Base-by-base conservation (phyloP, 1,140 invertebrate genomes). In the Aphelinus atriplicis region DNA sequence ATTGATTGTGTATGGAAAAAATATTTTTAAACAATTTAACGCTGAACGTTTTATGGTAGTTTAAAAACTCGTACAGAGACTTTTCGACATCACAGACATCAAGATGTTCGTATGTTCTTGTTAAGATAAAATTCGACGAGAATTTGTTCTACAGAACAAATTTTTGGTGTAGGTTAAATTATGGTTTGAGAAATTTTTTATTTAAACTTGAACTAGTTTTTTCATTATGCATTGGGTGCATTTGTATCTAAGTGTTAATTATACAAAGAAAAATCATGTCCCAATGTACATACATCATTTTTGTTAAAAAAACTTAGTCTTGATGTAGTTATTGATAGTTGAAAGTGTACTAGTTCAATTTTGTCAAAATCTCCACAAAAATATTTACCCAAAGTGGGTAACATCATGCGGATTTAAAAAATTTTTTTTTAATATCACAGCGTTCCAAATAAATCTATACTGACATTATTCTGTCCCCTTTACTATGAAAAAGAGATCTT, bases 21-120 rank as follows among this genome's bases (percentile, higher is more conserved):
- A 73, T 78, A 78, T 80, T 80, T 80, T 78, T 79, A 76, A 79
- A 80, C 68, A 71, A 76, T 73, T 80, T 77, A 76, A 75, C 62
- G 58, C 69, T 74, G 64, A 73, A 76, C 67, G 57, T 78, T 78
- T 77, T 70, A 64, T 71, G 45, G 9, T 77, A 78, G 62, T 65
- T 70, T 75, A 73, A 70, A 68, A 43, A 74, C 51, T 53, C 60
- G 46, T 70, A 65, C 69, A 72, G 64, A 71, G 42, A 62, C 43
- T 70, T 26, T 74, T 76, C n/a, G 43, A 72, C 56, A 60, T 51
- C 71, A 67, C 68, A 71, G 56, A 26, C 63, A 76, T 71, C 55
- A 68, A 67, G 51, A 71, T 76, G 46, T 71, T 65, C 9, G 47
- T 75, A 70, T 65, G 46, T 71, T 75, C 62, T 71, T 71, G 61